phyloP scores from a whole-genome alignment of 1,140 invertebrate genomes.

The Hesperophylax magnus region DNA sequence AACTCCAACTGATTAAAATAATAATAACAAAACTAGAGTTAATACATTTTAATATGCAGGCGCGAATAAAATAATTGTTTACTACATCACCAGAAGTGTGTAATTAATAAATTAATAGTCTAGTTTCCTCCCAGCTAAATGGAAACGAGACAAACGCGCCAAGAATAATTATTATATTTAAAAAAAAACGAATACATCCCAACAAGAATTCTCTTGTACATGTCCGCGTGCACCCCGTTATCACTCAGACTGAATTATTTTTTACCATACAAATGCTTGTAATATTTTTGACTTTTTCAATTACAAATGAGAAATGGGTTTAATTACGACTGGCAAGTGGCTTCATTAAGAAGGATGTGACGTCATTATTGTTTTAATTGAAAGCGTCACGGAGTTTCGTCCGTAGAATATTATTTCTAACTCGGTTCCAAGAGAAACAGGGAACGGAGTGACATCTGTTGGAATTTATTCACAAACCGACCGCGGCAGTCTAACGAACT shows the following conservation, averaged over 20 bases:
- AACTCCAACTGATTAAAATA: too few relatives aligned
- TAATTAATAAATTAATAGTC: too few relatives aligned
- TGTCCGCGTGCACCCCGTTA: not conserved
- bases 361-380: conserved; percentile 57
- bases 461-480: conserved; percentile 12
- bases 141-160: too few relatives aligned
- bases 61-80: too few relatives aligned
- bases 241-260: conserved; percentile 12
- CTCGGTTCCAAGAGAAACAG: not conserved
- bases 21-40: too few relatives aligned
- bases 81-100: too few relatives aligned
- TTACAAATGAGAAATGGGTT: conserved; percentile 54
- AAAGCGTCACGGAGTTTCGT: conserved; percentile 47
- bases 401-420: conserved; percentile 6
- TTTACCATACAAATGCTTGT: conserved; percentile 39
- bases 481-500: not conserved
- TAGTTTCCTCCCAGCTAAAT: too few relatives aligned
- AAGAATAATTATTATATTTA: too few relatives aligned
- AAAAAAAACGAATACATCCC: too few relatives aligned
- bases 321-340: conserved; percentile 54
- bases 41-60: too few relatives aligned
- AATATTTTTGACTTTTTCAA: conserved; percentile 50
- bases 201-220: not conserved
- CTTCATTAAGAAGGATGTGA: conserved; percentile 55
- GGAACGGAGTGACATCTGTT: conserved; percentile 28